Evolutionary conservation across 2,113 vertebrate genomes (phyloP), one percentile per base, ranked within the genome.

Genomic region (Arothron firmamentum): DNA sequence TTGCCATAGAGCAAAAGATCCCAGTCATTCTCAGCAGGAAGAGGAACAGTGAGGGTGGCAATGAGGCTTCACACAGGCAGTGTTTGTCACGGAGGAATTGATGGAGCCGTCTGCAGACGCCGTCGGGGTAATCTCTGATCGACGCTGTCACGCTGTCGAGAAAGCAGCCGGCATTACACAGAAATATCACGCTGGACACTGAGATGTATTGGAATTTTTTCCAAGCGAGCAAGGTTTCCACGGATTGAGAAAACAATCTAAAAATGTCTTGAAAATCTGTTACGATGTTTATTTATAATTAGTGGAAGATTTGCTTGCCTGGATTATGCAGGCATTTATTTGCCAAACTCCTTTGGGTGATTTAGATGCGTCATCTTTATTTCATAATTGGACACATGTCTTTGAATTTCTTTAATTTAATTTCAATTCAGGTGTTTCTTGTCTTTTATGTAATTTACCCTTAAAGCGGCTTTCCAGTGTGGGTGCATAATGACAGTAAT

Each of bases 61-160:
- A 49, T 34, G 58, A 43, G 11, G 57, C 64, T 1, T 38, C 52
- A 18, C 60, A 56, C 25, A 62, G 54, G 68, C 57, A 12, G 42
- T 51, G 56, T 63, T 43, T 67, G 64, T 63, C 67, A 47, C 58
- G 50, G 56, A 42, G 70, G 59, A 57, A 69, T 72, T 58, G 79
- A 75, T 80, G 67, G 78, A 72, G 74, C 65, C 53, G 77, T 65
- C 72, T 71, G 74, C 69, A 58, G 64, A 66, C 59, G 17, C 60
- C 60, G 60, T 67, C 55, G 55, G 79, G 52, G 34, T 74, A 72
- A 75, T 82, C 74, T 81, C 69, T 48, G 52, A 23, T 70, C 25
- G 18, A 71, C 62, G 15, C 55, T 67, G 70, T 74, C 74, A 56
- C 41, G 52, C 45, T 51, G 70, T 78, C 77, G 62, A 15, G 53